Base-by-base conservation (phyloP, 2,888 invertebrate species). In the Dimorphilus gyrociliatus region DNA sequence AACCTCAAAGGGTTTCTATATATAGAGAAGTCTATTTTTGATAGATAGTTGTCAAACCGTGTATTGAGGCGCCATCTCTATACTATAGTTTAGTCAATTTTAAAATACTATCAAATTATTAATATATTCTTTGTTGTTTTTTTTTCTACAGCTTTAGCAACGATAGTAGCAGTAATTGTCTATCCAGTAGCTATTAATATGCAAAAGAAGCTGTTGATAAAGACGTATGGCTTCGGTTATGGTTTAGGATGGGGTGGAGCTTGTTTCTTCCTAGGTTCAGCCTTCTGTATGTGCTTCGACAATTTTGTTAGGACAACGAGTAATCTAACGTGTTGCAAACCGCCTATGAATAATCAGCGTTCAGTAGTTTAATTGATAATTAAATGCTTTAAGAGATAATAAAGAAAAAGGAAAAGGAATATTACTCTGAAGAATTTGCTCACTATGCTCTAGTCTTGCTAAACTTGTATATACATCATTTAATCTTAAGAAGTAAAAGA, bases 171-270 rank as follows among this genome's bases (percentile, higher is more conserved):
- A 41, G 49, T 57, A 44, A 43, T 53, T 18, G 48, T 54, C 14
- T 60, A 55, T 42, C 54, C 58, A n/a, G 41, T 54, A 16, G 51
- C 50, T 17, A 45, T 56, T 23, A 49, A 54, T 33, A 36, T 42
- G 26, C 50, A 50, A 36, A 34, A 32, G 12, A 42, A 36, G 25
- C 44, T 49, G 23, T 35, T 33, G 23, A 37, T 44, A 4, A 53
- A 55, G 35, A 39, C 41, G 10, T 57, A 53, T 37, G 58, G 60
- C 6, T 46, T 49, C 29, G 58, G 56, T 10, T 60, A 55, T 40
- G 50, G 48, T 18, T 46, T 58, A 6, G 58, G 55, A n/a, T 60
- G 60, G 55, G 56, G 49, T 15, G 51, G 53, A 17, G 46, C 56
- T 23, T 45, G 51, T 32, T 52, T 54, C 44, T 58, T 55, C 40